These are phyloP conservation scores for Archips crataeganus DNA, from an alignment of 2,888 invertebrate species.

Conservation along the genomic window DNA sequence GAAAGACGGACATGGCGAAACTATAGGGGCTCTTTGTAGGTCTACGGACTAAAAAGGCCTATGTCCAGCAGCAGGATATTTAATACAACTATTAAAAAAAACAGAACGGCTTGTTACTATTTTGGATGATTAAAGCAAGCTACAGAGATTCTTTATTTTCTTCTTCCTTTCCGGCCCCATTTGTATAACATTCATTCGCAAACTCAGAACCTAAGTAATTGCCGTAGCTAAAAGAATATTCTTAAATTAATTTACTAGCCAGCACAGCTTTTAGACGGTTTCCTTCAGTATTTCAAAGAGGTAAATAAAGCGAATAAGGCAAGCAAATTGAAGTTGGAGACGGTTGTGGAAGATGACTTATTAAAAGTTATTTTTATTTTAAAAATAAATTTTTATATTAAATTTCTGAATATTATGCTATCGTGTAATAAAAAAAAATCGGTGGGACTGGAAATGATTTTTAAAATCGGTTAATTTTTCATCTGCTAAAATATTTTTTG, in stretches of 20 bases:
- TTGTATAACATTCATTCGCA: neutral
- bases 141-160: neutral
- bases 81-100: neutral
- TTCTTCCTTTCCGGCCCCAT: neutral
- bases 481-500: too few relatives aligned
- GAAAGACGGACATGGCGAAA: too few relatives aligned
- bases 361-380: neutral
- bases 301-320: neutral
- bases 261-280: neutral
- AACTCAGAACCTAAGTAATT: constrained; percentile 7
- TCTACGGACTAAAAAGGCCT: too few relatives aligned
- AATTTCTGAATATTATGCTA: too few relatives aligned
- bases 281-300: neutral
- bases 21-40: too few relatives aligned
- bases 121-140: neutral
- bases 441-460: too few relatives aligned
- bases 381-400: too few relatives aligned
- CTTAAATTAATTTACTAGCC: neutral
- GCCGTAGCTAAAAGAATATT: neutral
- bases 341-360: neutral
- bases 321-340: neutral
- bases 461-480: too few relatives aligned
- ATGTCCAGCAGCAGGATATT: neutral
- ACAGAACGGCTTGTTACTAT: neutral
- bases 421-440: too few relatives aligned